Evolutionary conservation across 2,797 vertebrate genomes (phyloP).

Genomic region (Poeciliopsis infans): DNA sequence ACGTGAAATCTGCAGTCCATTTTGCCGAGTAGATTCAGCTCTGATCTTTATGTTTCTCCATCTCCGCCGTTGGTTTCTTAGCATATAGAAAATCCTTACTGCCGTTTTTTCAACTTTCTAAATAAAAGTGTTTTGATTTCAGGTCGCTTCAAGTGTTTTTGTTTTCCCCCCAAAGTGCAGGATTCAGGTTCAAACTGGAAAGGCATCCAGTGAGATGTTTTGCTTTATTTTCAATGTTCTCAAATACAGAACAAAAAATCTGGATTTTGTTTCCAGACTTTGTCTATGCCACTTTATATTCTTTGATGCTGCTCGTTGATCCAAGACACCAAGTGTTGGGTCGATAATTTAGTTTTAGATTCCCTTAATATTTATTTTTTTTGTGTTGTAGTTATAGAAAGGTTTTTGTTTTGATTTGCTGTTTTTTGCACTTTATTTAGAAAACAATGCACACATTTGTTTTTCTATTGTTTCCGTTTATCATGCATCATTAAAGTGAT

Average conservation of each 20-base stretch:
- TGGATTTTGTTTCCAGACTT: neutral
- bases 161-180: neutral
- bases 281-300: neutral
- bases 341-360: too few relatives aligned
- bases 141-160: neutral
- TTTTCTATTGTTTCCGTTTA: too few relatives aligned
- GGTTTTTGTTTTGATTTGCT: too few relatives aligned
- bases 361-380: too few relatives aligned
- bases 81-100: conserved; percentile 71
- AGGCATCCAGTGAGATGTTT: neutral
- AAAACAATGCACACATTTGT: too few relatives aligned
- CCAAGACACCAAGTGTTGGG: too few relatives aligned
- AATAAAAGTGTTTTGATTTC: conserved; percentile 78
- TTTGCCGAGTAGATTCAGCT: conserved; percentile 63
- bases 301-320: too few relatives aligned
- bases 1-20: conserved; percentile 62
- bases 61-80: conserved; percentile 68
- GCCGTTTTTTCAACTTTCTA: conserved; percentile 81
- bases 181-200: neutral
- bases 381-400: too few relatives aligned
- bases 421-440: too few relatives aligned
- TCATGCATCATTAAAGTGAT: too few relatives aligned
- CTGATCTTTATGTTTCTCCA: conserved; percentile 57
- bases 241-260: neutral
- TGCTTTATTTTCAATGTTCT: neutral